phyloP scores from a whole-genome alignment of 2,113 vertebrate species.

The Siphamia tubifer region DNA sequence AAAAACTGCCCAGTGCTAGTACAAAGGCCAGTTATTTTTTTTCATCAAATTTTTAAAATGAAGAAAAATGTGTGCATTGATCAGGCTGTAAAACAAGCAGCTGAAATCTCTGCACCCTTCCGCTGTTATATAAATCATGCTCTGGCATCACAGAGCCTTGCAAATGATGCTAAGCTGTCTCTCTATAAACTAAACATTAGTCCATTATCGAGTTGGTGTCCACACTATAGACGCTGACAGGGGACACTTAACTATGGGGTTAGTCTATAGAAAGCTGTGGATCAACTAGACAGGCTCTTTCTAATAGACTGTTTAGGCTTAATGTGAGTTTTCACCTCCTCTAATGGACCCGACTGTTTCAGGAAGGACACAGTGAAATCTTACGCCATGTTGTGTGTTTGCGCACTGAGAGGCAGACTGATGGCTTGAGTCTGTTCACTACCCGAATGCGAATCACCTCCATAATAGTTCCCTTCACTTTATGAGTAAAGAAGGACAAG shows the following conservation, averaged over 20 bases:
- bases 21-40: neutral
- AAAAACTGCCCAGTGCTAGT: too few species aligned
- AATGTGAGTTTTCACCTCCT: conserved; percentile 58
- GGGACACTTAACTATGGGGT: conserved; percentile 3
- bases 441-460: conserved; percentile 36
- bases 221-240: conserved; percentile 4
- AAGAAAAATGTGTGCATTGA: too few species aligned
- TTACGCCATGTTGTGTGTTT: conserved; percentile 20
- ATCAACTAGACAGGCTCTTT: conserved; percentile 15
- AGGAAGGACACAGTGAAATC: conserved; percentile 41
- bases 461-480: conserved; percentile 24
- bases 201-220: conserved; percentile 8
- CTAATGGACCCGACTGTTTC: conserved; percentile 39
- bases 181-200: conserved; percentile 26
- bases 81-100: conserved; percentile 15
- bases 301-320: conserved; percentile 48
- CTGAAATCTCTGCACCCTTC: neutral
- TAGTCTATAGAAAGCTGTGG: conserved; percentile 28
- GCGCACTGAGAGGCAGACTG: conserved; percentile 6
- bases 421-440: conserved; percentile 17
- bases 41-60: neutral
- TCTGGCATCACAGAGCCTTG: neutral
- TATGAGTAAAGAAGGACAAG: conserved; percentile 14
- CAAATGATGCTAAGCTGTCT: conserved; percentile 4
- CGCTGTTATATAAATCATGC: conserved; percentile 16